phyloP scores from a whole-genome alignment of 2,888 invertebrate species.

The Eupithecia subfuscata region DNA sequence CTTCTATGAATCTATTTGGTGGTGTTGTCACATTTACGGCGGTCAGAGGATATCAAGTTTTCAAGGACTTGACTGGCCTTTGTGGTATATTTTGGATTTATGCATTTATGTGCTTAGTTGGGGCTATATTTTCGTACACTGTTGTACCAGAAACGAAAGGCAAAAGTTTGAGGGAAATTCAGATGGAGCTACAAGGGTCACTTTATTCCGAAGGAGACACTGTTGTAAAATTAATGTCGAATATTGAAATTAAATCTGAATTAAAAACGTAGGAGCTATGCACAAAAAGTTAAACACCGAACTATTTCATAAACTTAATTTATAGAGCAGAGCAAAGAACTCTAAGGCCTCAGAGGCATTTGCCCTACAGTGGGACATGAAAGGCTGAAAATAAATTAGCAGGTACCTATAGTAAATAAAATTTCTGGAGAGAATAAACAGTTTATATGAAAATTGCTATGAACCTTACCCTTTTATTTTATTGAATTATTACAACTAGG shows the following conservation, averaged over 20 bases:
- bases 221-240: constrained; percentile 3
- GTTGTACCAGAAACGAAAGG: constrained; percentile 83
- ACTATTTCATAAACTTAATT: too few species aligned
- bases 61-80: constrained; percentile 73
- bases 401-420: too few species aligned
- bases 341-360: too few species aligned
- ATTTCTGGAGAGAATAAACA: background rate
- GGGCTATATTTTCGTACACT: constrained; percentile 71
- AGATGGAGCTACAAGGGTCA: constrained; percentile 74
- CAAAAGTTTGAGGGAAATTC: constrained; percentile 82
- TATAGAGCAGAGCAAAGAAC: too few species aligned
- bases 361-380: too few species aligned
- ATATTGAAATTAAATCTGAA: constrained; percentile 5
- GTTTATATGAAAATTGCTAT: background rate
- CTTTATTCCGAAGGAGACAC: constrained; percentile 30
- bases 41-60: constrained; percentile 76
- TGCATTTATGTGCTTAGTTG: constrained; percentile 67
- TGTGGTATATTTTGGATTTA: constrained; percentile 79
- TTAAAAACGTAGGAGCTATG: background rate
- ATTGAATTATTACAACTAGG: background rate
- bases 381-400: too few species aligned
- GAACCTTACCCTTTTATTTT: background rate
- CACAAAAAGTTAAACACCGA: too few species aligned
- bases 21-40: constrained; percentile 70
- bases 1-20: constrained; percentile 72